These are phyloP conservation scores for Cosmopolites sordidus DNA, from an alignment of 2,888 invertebrate species.

Conservation along the genomic window DNA sequence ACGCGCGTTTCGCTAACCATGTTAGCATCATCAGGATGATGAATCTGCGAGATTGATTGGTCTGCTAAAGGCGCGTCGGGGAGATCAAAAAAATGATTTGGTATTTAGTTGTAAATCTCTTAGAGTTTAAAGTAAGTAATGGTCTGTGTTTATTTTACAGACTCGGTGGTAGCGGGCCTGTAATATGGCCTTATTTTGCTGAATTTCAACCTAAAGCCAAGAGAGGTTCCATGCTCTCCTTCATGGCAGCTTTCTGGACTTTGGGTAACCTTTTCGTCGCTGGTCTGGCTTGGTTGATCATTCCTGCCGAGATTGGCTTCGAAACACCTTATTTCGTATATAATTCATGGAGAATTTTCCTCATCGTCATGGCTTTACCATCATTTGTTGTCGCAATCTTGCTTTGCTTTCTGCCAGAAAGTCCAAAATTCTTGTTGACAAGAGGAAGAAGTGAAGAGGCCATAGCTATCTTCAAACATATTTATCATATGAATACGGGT, in stretches of 20 bases:
- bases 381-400: slow-evolving; percentile 82
- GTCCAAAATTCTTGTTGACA: slow-evolving; percentile 82
- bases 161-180: slow-evolving; percentile 84
- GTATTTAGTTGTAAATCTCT: too few species aligned
- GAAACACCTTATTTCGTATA: slow-evolving; percentile 66
- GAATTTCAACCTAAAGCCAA: slow-evolving; percentile 90
- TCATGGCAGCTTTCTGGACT: slow-evolving; percentile 95
- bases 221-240: slow-evolving; percentile 87
- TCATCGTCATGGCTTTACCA: slow-evolving; percentile 82
- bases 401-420: slow-evolving; percentile 81
- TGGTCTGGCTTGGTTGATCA: slow-evolving; percentile 73
- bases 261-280: slow-evolving; percentile 89
- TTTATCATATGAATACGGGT: slow-evolving; percentile 78
- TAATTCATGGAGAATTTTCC: slow-evolving; percentile 90
- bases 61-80: too few species aligned
- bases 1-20: too few species aligned
- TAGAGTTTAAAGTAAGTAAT: too few species aligned
- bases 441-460: slow-evolving; percentile 77
- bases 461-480: slow-evolving; percentile 73
- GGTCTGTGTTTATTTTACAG: slow-evolving; percentile 46
- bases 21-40: too few species aligned
- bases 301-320: slow-evolving; percentile 71
- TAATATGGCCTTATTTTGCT: slow-evolving; percentile 93
- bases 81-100: too few species aligned
- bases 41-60: too few species aligned